Percentiles rank a stretch among this genome's conserved stretches.
These are phyloP conservation scores for Chaetops frenatus DNA, from an alignment of 2,113 vertebrate species.

Conservation along the genomic window DNA sequence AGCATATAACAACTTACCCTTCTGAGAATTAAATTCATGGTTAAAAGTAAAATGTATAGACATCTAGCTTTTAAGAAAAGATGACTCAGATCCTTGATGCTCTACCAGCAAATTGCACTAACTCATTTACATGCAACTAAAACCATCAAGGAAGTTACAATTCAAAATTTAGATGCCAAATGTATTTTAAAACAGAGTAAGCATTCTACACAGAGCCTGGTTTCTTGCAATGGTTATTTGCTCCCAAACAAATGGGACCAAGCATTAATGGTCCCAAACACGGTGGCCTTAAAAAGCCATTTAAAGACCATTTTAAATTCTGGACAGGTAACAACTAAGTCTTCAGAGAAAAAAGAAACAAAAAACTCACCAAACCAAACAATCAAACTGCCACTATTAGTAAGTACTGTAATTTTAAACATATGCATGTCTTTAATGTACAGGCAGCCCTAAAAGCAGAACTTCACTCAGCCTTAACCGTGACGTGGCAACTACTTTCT, in stretches of 20 bases:
- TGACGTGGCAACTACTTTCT: not conserved
- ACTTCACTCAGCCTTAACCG: not conserved
- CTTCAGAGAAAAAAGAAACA: not conserved
- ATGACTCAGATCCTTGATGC: not conserved
- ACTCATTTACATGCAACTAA: not conserved
- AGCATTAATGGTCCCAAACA: not conserved
- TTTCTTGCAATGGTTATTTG: not conserved
- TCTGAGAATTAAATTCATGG: not conserved
- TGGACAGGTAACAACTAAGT: not conserved
- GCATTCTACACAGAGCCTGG: not conserved
- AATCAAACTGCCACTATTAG: not conserved
- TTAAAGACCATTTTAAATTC: not conserved
- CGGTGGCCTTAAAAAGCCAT: not conserved
- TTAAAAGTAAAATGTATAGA: not conserved
- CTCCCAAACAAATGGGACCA: not conserved
- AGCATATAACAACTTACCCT: not conserved
- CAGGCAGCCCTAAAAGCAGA: not conserved
- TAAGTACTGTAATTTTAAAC: not conserved
- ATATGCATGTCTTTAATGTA: not conserved
- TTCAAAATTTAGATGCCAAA: not conserved
- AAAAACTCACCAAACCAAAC: not conserved
- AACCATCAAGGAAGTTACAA: not conserved
- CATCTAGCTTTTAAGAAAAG: not conserved
- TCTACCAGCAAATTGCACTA: not conserved
- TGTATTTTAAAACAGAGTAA: not conserved